Evolutionary conservation across 2,797 vertebrate genomes (phyloP), one percentile per base, ranked within the genome.

Genomic region (Choloepus didactylus): DNA sequence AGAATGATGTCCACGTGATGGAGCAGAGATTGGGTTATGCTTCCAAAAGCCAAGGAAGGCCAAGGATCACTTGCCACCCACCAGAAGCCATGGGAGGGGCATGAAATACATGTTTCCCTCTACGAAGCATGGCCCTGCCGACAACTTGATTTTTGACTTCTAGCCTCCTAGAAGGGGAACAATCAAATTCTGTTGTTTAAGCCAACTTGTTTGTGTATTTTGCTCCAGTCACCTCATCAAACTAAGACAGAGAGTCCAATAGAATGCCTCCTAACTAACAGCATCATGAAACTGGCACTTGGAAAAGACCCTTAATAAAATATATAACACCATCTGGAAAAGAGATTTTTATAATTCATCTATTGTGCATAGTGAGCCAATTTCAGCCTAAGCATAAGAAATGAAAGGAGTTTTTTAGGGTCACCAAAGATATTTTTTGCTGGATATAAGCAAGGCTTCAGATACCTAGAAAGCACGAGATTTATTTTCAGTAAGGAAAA

Each of bases 321-420:
- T 49, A 49, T 49, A 72, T 76, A 88, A 14, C 21, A 79, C 29
- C 54, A 25, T 70, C 64, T 86, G 88, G 51, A 93, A 95, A 93
- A 89, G 35, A 87, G 35, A n/a, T 79, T 3, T 69, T 89, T 91
- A 69, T 70, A 46, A 67, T 91, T 41, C 23, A 49, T 64, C n/a
- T 91, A 14, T 67, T 51, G 18, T 72, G 9, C 69, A 49, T 9
- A 76, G 18, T 3, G 12, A 89, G 67, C 10, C 60, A 91, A 54
- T 91, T 64, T 62, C 41, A 88, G 25, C 16, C 35, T 87, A 19
- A 87, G 35, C 49, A 29, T 70, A 54, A 86, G 56, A 95, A 60
- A 73, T 88, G 16, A 60, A 82, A 95, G 23, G 7, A 67, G 84
- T 54, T 75, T 80, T 87, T 87, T 54, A 62, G 21, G 86, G 86